Evolutionary conservation across 1,140 invertebrate species (phyloP).

Genomic region (Megalopta genalis): DNA sequence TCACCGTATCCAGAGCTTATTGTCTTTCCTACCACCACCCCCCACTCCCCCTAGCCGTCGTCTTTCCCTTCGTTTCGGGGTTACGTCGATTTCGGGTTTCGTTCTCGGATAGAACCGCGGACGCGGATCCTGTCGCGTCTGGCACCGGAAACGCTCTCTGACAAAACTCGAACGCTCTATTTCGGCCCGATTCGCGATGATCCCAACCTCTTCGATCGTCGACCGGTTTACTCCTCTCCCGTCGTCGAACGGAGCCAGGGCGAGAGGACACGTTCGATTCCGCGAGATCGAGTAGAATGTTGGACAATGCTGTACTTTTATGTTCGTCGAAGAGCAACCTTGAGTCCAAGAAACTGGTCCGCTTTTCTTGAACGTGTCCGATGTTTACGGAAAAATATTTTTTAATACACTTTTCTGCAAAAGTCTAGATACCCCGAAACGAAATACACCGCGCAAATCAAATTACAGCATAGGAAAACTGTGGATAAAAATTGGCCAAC

Average conservation of each 20-base stretch:
- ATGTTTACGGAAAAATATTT: no score
- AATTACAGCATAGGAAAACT: no score
- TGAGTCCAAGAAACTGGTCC: no score
- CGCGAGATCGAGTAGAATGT: no score
- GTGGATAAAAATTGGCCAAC: no score
- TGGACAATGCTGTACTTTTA: no score
- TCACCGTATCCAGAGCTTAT: conserved; percentile 58
- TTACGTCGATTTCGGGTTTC: conserved; percentile 46
- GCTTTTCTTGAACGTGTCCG: no score
- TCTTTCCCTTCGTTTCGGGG: neutral
- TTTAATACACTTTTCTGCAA: no score
- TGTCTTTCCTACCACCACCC: conserved; percentile 49
- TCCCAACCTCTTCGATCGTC: neutral
- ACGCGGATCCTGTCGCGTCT: conserved; percentile 10
- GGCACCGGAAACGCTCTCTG: conserved; percentile 27
- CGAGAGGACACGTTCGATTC: no score
- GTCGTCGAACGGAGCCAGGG: neutral
- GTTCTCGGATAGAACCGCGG: conserved; percentile 5
- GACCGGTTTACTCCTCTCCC: neutral
- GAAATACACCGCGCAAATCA: no score
- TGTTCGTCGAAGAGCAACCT: no score
- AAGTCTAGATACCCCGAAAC: no score
- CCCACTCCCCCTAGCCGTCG: neutral
- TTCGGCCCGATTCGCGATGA: neutral
- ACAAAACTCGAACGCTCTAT: conserved; percentile 6